Percentiles rank a stretch among this genome's conserved stretches.
phyloP scores from a whole-genome alignment of 2,113 vertebrate species.

The Vulpes lagopus region DNA sequence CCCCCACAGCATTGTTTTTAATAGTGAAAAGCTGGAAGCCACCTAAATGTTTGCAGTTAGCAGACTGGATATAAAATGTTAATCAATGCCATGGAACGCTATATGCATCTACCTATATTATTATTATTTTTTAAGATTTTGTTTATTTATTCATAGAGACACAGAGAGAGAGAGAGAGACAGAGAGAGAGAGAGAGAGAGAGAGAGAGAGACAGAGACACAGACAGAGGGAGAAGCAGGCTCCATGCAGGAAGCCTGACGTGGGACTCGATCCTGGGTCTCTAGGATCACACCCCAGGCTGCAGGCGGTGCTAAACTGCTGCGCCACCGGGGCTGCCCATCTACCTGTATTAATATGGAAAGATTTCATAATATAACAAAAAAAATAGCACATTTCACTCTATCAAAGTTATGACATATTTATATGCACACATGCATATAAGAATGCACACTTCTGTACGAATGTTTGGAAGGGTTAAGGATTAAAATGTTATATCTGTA shows the following conservation, averaged over 20 bases:
- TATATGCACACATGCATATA: background rate
- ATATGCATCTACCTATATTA: background rate
- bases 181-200: no score
- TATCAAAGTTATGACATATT: background rate
- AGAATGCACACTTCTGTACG: background rate
- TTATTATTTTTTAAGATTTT: no score
- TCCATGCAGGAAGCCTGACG: no score
- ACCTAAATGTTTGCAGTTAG: slow-evolving; percentile 1
- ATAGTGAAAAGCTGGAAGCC: background rate
- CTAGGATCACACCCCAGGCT: no score
- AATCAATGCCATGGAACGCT: background rate
- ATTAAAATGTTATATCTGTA: background rate
- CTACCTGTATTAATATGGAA: background rate
- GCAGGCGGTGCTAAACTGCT: no score
- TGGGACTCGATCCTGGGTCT: no score
- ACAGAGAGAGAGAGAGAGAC: no score
- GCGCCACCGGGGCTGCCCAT: background rate
- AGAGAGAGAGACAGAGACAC: no score
- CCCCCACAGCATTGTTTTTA: background rate
- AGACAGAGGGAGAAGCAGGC: no score
- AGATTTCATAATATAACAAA: background rate
- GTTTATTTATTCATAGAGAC: no score
- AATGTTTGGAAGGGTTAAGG: background rate
- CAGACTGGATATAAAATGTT: background rate
- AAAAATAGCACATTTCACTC: background rate